Evolutionary conservation across 2,113 vertebrate genomes (phyloP).

Genomic region (Salvelinus alpinus): DNA sequence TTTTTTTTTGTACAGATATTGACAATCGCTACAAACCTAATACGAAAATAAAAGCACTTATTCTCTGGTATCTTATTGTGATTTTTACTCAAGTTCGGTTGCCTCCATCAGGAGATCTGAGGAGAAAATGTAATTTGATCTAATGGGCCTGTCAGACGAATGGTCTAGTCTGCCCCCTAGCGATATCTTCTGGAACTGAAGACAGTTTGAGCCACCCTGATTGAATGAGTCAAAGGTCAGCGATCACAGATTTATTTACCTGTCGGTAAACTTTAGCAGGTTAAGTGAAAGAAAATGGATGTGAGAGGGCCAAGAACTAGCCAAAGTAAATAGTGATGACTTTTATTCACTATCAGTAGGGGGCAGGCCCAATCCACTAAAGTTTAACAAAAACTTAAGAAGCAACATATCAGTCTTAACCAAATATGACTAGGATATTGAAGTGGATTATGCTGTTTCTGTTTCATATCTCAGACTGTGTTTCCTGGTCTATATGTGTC

Average conservation of each 20-base stretch:
- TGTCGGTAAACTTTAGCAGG: too few relatives aligned
- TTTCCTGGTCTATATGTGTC: background rate
- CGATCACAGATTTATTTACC: too few relatives aligned
- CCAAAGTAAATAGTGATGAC: too few relatives aligned
- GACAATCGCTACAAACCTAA: constrained; percentile 84
- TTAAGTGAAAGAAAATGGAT: too few relatives aligned
- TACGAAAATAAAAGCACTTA: constrained; percentile 81
- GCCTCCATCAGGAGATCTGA: background rate
- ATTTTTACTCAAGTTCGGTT: background rate
- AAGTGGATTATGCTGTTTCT: background rate
- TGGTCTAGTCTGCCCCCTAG: constrained; percentile 64
- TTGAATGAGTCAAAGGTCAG: too few relatives aligned
- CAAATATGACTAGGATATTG: too few relatives aligned
- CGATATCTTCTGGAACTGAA: constrained; percentile 40
- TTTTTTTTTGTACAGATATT: constrained; percentile 86
- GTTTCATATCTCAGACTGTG: background rate
- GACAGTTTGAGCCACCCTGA: background rate
- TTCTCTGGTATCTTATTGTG: constrained; percentile 45
- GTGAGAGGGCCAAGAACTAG: too few relatives aligned
- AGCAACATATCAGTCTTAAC: too few relatives aligned
- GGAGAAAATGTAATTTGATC: background rate
- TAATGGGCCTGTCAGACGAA: background rate
- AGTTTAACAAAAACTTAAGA: too few relatives aligned
- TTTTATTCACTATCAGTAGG: too few relatives aligned
- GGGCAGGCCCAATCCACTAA: too few relatives aligned